Evolutionary conservation across 1,140 invertebrate species (phyloP).

Genomic region (Cydia strobilella): DNA sequence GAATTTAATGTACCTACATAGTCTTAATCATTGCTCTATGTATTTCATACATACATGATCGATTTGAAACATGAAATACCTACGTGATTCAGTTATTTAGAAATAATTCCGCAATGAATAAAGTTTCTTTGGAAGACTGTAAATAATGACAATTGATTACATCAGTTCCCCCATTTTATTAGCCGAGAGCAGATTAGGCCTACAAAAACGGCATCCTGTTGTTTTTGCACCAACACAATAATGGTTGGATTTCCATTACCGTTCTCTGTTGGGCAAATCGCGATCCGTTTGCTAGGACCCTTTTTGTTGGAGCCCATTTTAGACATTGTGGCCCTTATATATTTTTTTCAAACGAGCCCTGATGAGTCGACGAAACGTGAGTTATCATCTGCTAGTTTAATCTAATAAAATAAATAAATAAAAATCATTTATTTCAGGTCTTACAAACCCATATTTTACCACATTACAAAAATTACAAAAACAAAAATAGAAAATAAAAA

Average conservation of each 20-base stretch:
- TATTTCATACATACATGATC: too few relatives aligned
- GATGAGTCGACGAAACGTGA: conserved; percentile 11
- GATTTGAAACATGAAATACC: too few relatives aligned
- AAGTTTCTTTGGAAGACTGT: conserved; percentile 48
- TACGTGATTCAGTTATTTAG: too few relatives aligned
- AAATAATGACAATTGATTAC: conserved; percentile 66
- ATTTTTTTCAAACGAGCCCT: conserved; percentile 22
- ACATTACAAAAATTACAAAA: too few relatives aligned
- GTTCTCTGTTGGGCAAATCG: conserved; percentile 50
- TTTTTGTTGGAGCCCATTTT: conserved; percentile 35
- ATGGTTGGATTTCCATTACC: conserved; percentile 58
- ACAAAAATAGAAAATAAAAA: too few relatives aligned
- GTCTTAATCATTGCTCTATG: too few relatives aligned
- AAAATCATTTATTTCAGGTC: too few relatives aligned
- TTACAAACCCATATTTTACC: too few relatives aligned
- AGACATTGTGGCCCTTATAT: conserved; percentile 37
- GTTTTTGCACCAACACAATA: conserved; percentile 52
- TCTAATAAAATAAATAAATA: not conserved
- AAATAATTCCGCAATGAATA: conserved; percentile 31
- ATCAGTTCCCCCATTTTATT: conserved; percentile 57
- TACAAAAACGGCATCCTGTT: conserved; percentile 57
- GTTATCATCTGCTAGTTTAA: not conserved
- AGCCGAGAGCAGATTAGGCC: conserved; percentile 52
- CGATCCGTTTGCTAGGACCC: conserved; percentile 34
- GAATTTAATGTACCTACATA: too few relatives aligned